Conservation (phyloP, 2,888 invertebrate genomes). For the Imbricaverruca yamaguchii region DNA sequence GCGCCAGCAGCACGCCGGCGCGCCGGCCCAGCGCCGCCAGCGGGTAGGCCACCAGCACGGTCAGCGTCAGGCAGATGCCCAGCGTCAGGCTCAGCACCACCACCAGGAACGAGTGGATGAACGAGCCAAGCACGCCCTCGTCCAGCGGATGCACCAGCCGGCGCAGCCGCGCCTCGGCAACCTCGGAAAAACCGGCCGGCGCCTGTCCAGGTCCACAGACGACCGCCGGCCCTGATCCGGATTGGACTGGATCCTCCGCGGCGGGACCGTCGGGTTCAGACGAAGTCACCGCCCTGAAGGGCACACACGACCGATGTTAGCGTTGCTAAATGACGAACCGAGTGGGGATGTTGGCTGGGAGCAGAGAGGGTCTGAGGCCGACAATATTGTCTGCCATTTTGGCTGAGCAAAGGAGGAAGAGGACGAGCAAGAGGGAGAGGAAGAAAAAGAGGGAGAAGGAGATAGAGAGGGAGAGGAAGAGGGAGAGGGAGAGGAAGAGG, state of each 20-base stretch:
- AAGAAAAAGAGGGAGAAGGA: no score
- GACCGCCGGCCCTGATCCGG: neutral
- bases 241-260: neutral
- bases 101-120: slow-evolving; percentile 43
- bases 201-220: neutral
- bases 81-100: slow-evolving; percentile 38
- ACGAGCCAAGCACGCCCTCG: slow-evolving; percentile 40
- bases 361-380: no score
- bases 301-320: no score
- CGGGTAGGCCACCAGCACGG: slow-evolving; percentile 42
- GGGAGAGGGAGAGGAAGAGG: no score
- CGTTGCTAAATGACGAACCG: no score
- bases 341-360: neutral
- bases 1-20: slow-evolving; percentile 37
- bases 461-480: no score
- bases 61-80: slow-evolving; percentile 26
- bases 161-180: slow-evolving; percentile 39
- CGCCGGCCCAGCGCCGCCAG: slow-evolving; percentile 38
- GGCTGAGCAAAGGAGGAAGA: no score
- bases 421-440: no score
- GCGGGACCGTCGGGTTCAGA: slow-evolving; percentile 7
- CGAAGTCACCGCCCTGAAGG: neutral
- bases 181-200: neutral
- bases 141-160: slow-evolving; percentile 43
- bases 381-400: no score